Evolutionary conservation across 2,113 vertebrate species (phyloP), one percentile per base, ranked within the genome.

Genomic region (Hassar affinis): DNA sequence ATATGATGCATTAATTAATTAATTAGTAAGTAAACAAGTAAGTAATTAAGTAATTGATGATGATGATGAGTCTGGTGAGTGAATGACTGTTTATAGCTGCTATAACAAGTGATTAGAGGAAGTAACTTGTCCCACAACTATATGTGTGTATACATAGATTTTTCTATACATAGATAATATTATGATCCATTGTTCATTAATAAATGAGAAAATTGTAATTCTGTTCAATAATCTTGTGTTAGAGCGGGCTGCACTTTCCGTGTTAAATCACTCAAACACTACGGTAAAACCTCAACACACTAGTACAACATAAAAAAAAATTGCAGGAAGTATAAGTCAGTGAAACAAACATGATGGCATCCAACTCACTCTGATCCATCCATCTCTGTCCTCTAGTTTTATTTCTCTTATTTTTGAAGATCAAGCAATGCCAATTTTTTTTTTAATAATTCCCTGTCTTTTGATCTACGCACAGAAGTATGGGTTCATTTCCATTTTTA

Each of bases 401-500:
- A 84, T 90, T 87, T 87, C 79, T 85, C 88, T 89, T 85, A 88
- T 92, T 91, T 93, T 91, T 93, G 90, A 94, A 95, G 93, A 95
- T 95, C 94, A 95, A 95, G 94, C 92, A 90, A 92, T 91, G 91
- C 92, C 89, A 94, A 93, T 49, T 49, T 45, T 30, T 14, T 2
- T 11, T 94, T 93, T 92, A 95, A 94, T 94, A 94, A 94, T 93
- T 95, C 92, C 84, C 62, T 83, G 87, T 92, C 94, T 95, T 77
- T 95, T 95, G 94, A 95, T 95, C 93, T 95, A 87, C 80, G 85
- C 86, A 87, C 92, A 91, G 92, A 93, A 94, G 92, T 93, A 93
- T 88, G 92, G 91, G 91, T 94, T 95, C 92, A 94, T 94, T 95
- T 95, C 92, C 93, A 95, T 95, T 94, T 95, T 94, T 93, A 93